These are phyloP conservation scores for Nysson spinosus DNA, from an alignment of 2,888 invertebrate species.

Conservation along the genomic window DNA sequence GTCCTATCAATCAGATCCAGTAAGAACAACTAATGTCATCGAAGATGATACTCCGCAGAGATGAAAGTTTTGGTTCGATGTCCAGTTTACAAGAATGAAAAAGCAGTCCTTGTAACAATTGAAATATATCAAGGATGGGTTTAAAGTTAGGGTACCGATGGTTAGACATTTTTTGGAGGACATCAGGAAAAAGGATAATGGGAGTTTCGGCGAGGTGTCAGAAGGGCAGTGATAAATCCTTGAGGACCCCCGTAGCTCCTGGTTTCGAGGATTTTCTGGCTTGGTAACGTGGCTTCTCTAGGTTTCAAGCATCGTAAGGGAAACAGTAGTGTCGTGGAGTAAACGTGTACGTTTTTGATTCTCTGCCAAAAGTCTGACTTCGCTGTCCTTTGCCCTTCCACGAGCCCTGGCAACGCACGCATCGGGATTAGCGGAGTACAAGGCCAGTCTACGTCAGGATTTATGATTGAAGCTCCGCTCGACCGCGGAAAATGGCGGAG, in stretches of 20 bases:
- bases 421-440: constrained; percentile 63
- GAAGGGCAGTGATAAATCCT: constrained; percentile 44
- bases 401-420: constrained; percentile 55
- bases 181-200: constrained; percentile 15
- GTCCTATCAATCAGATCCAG: too few relatives aligned
- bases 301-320: constrained; percentile 6
- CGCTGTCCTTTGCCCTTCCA: constrained; percentile 44
- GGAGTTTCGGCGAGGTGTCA: constrained; percentile 41
- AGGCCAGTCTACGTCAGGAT: constrained; percentile 62
- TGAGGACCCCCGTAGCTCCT: constrained; percentile 35
- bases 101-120: too few relatives aligned
- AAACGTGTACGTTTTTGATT: constrained; percentile 57
- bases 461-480: constrained; percentile 69
- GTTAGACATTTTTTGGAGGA: constrained; percentile 31
- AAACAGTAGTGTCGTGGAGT: constrained; percentile 5
- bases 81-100: too few relatives aligned
- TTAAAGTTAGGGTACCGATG: neutral
- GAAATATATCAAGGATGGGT: too few relatives aligned
- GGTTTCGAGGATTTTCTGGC: constrained; percentile 48
- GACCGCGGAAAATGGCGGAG: constrained; percentile 58
- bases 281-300: constrained; percentile 27
- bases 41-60: too few relatives aligned
- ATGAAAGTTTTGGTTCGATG: too few relatives aligned
- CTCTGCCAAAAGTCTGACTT: constrained; percentile 60
- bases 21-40: too few relatives aligned